Base-by-base conservation (phyloP, 2,888 invertebrate species). In the Megastigmus dorsalis region DNA sequence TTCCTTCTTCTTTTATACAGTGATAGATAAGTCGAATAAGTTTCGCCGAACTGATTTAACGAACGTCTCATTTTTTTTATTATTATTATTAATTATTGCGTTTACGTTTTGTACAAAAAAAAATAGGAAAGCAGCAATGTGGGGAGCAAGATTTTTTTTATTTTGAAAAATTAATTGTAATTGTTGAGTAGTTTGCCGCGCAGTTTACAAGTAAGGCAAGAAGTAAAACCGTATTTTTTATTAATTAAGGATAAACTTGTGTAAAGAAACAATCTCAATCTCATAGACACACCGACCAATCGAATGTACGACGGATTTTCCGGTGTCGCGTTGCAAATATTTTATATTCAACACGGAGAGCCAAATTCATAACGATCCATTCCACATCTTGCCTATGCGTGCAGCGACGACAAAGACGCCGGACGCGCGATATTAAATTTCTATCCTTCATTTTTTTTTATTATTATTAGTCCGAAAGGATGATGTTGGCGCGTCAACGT, bases 11-110 rank as follows among this genome's bases (percentile, higher is more conserved):
- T 45, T 65, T 30, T 66, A 15, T 26, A 59, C 67, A 75, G 71
- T 62, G 71, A 71, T 68, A 72, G 57, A 55, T 62, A 69, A 26
- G 38, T 54, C 63, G 33, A 65, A 65, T 74, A 66, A 60, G 66
- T 72, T 75, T 72, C 67, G 60, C 68, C 68, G 75, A 75, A 75
- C 72, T 75, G 75, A 75, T 71, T 71, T 60, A 69, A 52, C n/a
- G 41, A 60, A 66, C 41, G 20, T 67, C 57, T 57, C 48, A 4
- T 30, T 43, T 66, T 69, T 66, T 52, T 45, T 62, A 18, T 20
- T 43, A 45, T 30, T 66, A 48, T 33, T 62, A 54, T 52, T 54
- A 52, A 41, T n/a, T 28, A 45, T 33, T 55, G 30, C 41, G 54
- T 43, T 69, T 18, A 26, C 38, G 28, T 70, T 10, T 36, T 70